Evolutionary conservation across 2,888 invertebrate species (phyloP).

Genomic region (Drosophila borborema): DNA sequence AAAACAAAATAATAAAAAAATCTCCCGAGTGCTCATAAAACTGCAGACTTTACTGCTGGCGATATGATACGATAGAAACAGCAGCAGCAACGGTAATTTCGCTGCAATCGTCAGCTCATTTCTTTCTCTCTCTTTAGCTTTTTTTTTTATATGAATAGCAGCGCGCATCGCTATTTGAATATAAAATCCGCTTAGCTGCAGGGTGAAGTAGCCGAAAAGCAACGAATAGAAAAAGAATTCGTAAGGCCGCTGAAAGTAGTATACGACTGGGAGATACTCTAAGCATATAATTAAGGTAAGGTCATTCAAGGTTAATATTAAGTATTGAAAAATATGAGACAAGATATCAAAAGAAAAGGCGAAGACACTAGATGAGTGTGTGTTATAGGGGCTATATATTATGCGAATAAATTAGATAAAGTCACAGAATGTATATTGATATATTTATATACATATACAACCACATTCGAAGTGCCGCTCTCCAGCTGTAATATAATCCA

Average conservation of each 20-base stretch:
- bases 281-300: too few species aligned
- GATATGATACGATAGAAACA: slow-evolving; percentile 39
- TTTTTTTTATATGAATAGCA: slow-evolving; percentile 26
- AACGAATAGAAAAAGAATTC: slow-evolving; percentile 7
- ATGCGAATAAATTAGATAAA: neutral
- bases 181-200: slow-evolving; percentile 70
- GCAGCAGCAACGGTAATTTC: slow-evolving; percentile 46
- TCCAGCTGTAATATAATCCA: neutral
- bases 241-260: neutral
- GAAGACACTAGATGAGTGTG: too few species aligned
- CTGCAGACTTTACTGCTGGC: slow-evolving; percentile 68
- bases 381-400: too few species aligned
- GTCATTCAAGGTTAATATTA: neutral
- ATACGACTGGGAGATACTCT: neutral
- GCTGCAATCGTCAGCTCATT: slow-evolving; percentile 69
- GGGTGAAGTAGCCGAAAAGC: slow-evolving; percentile 40
- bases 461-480: too few species aligned
- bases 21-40: slow-evolving; percentile 63
- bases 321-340: neutral
- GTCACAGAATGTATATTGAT: neutral
- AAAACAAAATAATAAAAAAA: slow-evolving; percentile 35
- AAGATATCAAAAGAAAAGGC: neutral
- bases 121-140: slow-evolving; percentile 17
- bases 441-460: too few species aligned
- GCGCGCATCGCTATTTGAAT: slow-evolving; percentile 60